These are phyloP conservation scores for Formicarius rufipectus DNA, from an alignment of 2,113 vertebrate species.

Conservation along the genomic window DNA sequence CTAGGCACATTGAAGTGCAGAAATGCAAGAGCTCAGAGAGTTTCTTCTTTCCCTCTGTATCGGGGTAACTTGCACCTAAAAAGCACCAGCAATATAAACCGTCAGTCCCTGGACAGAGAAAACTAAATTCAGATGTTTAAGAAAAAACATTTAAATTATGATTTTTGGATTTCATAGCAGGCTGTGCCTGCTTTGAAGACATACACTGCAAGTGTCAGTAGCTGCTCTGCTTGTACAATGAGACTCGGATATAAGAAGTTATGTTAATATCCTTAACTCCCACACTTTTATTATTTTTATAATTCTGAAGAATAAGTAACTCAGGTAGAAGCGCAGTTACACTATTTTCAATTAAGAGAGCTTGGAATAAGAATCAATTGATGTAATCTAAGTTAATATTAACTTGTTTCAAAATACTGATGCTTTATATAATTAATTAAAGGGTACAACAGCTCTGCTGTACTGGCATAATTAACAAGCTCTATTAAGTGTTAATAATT, in stretches of 20 bases:
- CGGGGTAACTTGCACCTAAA: background rate
- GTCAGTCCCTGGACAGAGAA: background rate
- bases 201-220: background rate
- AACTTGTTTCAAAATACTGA: background rate
- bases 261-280: background rate
- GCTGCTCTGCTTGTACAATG: background rate
- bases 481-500: conserved; percentile 7
- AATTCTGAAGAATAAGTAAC: background rate
- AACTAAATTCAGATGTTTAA: background rate
- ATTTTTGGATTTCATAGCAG: background rate
- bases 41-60: background rate
- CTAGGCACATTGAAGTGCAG: background rate
- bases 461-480: background rate
- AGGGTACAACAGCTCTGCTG: background rate
- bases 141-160: rapidly evolving
- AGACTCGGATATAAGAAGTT: background rate
- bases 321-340: background rate
- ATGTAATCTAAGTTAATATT: background rate
- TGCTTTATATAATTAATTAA: background rate
- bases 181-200: background rate
- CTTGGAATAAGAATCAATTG: background rate
- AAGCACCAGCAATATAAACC: background rate
- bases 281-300: background rate
- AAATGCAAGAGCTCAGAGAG: background rate
- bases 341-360: background rate